Conservation (phyloP, 2,797 vertebrate genomes). For the Pipistrellus kuhlii region DNA sequence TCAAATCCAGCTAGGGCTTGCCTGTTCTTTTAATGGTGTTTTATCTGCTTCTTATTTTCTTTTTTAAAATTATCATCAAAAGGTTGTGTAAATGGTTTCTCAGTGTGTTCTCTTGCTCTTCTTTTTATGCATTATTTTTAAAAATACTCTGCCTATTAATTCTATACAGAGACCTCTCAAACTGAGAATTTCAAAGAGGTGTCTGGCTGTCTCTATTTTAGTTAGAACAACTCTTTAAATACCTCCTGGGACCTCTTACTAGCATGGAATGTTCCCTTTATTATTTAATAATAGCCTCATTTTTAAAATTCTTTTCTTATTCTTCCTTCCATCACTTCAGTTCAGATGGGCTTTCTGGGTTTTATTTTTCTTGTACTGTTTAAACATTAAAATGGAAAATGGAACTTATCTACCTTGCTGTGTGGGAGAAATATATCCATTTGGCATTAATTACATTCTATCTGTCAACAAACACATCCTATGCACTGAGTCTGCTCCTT, state of each 20-base stretch:
- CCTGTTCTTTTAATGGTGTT: neutral
- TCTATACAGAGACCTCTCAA: neutral
- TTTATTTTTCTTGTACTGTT: neutral
- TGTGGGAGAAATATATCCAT: neutral
- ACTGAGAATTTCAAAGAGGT: neutral
- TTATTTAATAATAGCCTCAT: neutral
- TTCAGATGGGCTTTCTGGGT: slow-evolving; percentile 7
- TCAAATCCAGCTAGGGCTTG: too few species aligned
- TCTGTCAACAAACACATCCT: slow-evolving; percentile 15
- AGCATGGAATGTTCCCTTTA: neutral
- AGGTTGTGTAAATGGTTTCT: neutral
- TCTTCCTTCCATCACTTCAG: slow-evolving; percentile 56
- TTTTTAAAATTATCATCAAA: neutral
- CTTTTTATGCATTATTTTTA: neutral
- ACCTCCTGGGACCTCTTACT: neutral
- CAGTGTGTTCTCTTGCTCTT: neutral
- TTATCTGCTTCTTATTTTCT: neutral
- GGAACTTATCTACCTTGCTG: neutral
- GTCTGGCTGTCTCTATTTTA: neutral
- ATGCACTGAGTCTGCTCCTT: neutral
- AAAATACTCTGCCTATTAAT: neutral
- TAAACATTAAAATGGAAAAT: slow-evolving; percentile 43
- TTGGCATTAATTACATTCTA: slow-evolving; percentile 56
- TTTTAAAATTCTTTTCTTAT: neutral
- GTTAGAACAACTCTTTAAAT: neutral